Evolutionary conservation across 2,113 vertebrate genomes (phyloP), one percentile per base, ranked within the genome.

Genomic region (Lophura nycthemera): DNA sequence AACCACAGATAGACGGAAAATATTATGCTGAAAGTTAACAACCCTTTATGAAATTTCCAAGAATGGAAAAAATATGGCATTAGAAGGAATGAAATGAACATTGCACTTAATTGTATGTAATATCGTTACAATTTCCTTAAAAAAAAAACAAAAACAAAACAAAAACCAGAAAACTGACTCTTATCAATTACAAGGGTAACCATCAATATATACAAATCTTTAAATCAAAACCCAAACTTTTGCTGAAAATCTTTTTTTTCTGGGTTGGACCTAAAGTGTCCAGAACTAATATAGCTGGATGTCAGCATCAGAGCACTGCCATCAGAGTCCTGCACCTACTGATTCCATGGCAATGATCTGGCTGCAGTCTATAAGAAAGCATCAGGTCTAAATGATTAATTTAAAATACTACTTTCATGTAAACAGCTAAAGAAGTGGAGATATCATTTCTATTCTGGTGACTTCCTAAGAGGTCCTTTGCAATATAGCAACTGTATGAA

Each of bases 1-100:
- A 93, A 93, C 94, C 74, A 93, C 24, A 66, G 56, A 86, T 21
- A 91, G 83, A 89, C 43, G 83, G 84, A 89, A 95, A 60, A 95
- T 72, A 92, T 40, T 64, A 47, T 60, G 54, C 89, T 83, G 47
- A 0, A 3, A 96, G 34, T 92, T 76, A 93, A 76, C 8, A 80
- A 30, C 60, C 76, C 34, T 40, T 40, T 63, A 21, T 47, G 77
- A 75, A 67, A 88, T 88, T 82, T 50, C 50, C 71, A 74, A 66
- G 61, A 79, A 67, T 63, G 40, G n/a, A 73, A 78, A 76, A 89
- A 78, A 25, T 6, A 54, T 1, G 3, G 24, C 40, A 61, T 82
- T 74, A 50, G 67, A 0, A 1, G n/a, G 70, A 36, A 38, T 36
- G 32, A 81, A 85, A 17, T 11, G 57, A 80, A 13, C 21, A 13